Base-by-base conservation (phyloP, 1,140 invertebrate genomes). In the Ridgeia piscesae region DNA sequence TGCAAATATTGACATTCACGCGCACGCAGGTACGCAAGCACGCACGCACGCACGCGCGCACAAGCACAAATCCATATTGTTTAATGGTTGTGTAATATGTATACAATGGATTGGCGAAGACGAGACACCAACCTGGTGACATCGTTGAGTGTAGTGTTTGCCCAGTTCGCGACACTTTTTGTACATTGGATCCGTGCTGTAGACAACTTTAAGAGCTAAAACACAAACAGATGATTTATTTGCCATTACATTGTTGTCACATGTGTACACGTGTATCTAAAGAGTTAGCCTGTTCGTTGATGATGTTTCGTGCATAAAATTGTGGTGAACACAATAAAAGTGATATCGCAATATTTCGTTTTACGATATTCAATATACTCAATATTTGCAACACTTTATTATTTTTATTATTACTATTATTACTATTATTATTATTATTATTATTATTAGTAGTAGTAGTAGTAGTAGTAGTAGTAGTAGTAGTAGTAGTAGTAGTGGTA, bases 141-240 rank as follows among this genome's bases (percentile, higher is more conserved):
- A 77, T 77, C 58, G 6, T 21, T 77, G 11, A 31, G 14, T 31
- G 58, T 77, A 77, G 1, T 77, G 17, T 77, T 17, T 77, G 33
- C 89, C 89, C 34, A 91, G 89, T 27, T 27, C 27, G 50, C 91
- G 9, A 31, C 50, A 34, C 34, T 34, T 34, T 17, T 35, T 42
- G 17, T 48, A 50, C 17, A 31, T 34, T 1, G 34, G 35, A 91
- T 92, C 88, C 92, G 94, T 93, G 91, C 33, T 94, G 35, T 94
- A 94, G 34, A 93, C 93, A 91, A 91, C 93, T 35, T 93, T 93
- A 89, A 94, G 48, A 33, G 93, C 94, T 94, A 91, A 17, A 93
- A 92, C 21, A 33, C 17, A 35, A 88, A 34, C 33, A 14, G 88
- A 14, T 89, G 17, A n/a, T n/a, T n/a, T 31, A 17, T 17, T 8